Percentiles rank a stretch among this genome's conserved stretches.
Conservation (phyloP, 2,113 vertebrate species). For the Pyrgilauda ruficollis region DNA sequence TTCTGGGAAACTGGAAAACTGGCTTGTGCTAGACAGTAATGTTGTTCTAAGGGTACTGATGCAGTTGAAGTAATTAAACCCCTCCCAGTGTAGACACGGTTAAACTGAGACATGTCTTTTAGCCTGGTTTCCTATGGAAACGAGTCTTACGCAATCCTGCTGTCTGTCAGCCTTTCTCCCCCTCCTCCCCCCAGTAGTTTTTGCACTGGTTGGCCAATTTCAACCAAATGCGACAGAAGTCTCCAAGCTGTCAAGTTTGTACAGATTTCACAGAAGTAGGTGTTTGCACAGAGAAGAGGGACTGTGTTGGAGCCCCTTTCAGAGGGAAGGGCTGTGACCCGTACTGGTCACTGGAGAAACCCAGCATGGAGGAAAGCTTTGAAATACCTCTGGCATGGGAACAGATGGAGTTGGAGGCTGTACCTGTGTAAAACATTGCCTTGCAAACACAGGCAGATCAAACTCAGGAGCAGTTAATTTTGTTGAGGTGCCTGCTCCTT, state of each 20-base stretch:
- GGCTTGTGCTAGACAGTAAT: not conserved
- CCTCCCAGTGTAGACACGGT: constrained; percentile 6
- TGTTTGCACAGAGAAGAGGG: not conserved
- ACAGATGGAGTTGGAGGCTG: not conserved
- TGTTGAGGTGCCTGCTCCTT: not conserved
- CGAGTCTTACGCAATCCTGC: constrained; percentile 33
- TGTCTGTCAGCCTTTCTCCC: constrained; percentile 33
- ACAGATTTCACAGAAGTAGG: not conserved
- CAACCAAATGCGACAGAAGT: not conserved
- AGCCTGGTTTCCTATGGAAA: constrained; percentile 64
- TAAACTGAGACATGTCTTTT: constrained; percentile 48
- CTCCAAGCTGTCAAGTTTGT: constrained; percentile 12
- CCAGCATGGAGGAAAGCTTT: not conserved
- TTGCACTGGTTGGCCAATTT: not conserved
- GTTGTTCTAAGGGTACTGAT: not conserved
- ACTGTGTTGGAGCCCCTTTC: not conserved
- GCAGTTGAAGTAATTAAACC: constrained; percentile 37
- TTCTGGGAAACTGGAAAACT: constrained; percentile 9
- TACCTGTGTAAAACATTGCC: not conserved
- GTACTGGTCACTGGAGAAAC: not conserved
- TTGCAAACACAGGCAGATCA: not conserved
- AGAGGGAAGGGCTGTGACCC: not conserved
- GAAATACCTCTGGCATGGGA: not conserved
- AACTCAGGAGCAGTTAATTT: not conserved
- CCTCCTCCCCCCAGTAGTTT: not conserved